Evolutionary conservation across 1,140 invertebrate genomes (phyloP), one percentile per base, ranked within the genome.

Genomic region (Zaprionus inermis): DNA sequence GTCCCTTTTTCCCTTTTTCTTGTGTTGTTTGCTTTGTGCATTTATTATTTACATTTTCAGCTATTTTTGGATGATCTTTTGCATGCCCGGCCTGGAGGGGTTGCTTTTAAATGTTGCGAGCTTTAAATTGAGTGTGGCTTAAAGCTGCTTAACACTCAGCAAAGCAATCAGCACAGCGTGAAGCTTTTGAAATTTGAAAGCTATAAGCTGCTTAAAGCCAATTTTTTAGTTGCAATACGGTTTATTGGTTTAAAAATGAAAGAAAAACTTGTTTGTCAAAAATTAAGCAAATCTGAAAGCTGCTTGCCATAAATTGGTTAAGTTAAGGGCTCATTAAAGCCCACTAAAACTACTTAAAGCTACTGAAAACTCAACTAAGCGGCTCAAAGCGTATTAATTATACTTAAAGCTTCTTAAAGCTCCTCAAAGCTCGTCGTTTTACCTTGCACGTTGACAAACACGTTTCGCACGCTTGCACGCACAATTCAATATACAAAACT

Each of bases 1-100:
- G 36, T 78, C 58, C 58, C 74, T 61, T 55, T 63, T 79, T 46
- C 60, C 12, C 57, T 34, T 72, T 38, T 52, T 55, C 51, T 63
- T 55, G 58, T 69, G 44, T 34, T 54, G 51, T 32, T 38, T 70
- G 68, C 69, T 72, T 57, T 79, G 57, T 69, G 18, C 51, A 69
- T 70, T 78, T 57, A 36, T 70, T 60, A 51, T 77, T 54, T 54
- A 28, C 46, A 64, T 49, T 49, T 49, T 49, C 44, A 49, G 36
- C 60, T 65, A 64, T 34, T 65, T 65, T 65, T 16, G 51, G 51
- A 16, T 44, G 38, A 38, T 20, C 56, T 55, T 56, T 63, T 70
- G 59, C 59, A 56, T 56, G 51, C 28, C 38, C 22, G 20, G 44
- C 7, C n/a, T 9, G n/a, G 12, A 61, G 6, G 11, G 24, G 6